phyloP scores from a whole-genome alignment of 2,888 invertebrate species.

The Panzeria rudis region DNA sequence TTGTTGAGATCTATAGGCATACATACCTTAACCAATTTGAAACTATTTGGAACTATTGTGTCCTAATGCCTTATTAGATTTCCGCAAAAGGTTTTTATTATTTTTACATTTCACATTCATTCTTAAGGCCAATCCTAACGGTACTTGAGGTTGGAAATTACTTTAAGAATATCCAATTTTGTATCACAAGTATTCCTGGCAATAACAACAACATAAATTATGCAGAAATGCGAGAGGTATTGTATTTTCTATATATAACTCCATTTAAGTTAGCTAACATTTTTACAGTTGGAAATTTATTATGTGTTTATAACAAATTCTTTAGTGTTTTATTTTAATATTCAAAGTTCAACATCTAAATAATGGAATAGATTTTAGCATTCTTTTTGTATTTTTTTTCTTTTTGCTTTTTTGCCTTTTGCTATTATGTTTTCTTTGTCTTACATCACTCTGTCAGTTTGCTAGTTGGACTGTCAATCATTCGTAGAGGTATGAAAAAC shows the following conservation, averaged over 20 bases:
- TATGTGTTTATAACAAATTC: constrained; percentile 41
- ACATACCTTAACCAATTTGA: too few species aligned
- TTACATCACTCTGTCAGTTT: constrained; percentile 41
- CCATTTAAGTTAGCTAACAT: constrained; percentile 29
- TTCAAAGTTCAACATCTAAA: constrained; percentile 20
- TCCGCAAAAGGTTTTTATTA: neutral
- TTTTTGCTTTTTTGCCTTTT: neutral
- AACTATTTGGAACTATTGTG: too few species aligned
- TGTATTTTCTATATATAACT: neutral
- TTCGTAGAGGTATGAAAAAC: constrained; percentile 31
- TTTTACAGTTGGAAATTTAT: constrained; percentile 20
- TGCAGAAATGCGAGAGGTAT: too few species aligned
- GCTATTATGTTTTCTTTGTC: constrained; percentile 14
- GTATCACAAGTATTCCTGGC: too few species aligned
- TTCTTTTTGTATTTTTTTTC: neutral
- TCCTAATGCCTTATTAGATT: too few species aligned
- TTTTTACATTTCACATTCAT: too few species aligned
- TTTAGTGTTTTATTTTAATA: constrained; percentile 21
- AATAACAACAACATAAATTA: too few species aligned
- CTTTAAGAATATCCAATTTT: too few species aligned
- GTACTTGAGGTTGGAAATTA: too few species aligned
- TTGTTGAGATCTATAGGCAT: too few species aligned
- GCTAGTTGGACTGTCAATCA: constrained; percentile 43
- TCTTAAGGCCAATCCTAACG: too few species aligned
- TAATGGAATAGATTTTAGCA: constrained; percentile 5